A percentile compares a stretch with the other conserved stretches of the same genome.
These are phyloP conservation scores for Orientallactaga bullata DNA, from an alignment of 2,113 vertebrate genomes.

Conservation along the genomic window DNA sequence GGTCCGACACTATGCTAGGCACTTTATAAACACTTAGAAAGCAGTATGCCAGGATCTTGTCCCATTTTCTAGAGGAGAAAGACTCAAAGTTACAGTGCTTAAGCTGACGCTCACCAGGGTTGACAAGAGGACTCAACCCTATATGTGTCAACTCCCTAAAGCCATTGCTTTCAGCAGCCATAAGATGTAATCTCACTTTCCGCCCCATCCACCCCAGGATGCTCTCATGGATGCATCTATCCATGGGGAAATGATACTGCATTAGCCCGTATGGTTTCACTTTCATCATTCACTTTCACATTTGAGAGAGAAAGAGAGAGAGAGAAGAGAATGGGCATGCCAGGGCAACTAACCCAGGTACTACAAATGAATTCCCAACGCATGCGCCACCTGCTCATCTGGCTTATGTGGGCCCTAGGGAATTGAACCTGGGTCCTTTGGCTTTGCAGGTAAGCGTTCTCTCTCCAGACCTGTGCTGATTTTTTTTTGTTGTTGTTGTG, in stretches of 20 bases:
- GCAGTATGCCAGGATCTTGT: not conserved
- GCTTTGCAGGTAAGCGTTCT: too few relatives aligned
- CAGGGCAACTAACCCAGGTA: too few relatives aligned
- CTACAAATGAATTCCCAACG: too few relatives aligned
- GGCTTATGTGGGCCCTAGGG: too few relatives aligned
- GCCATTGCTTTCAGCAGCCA: not conserved
- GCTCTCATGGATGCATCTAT: not conserved
- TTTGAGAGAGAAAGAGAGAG: too few relatives aligned
- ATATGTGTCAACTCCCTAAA: not conserved
- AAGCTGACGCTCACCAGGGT: not conserved
- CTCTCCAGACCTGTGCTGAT: not conserved
- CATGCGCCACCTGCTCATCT: too few relatives aligned
- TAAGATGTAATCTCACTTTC: not conserved
- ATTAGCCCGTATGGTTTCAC: not conserved
- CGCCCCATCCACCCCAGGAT: not conserved
- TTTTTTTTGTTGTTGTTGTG: not conserved
- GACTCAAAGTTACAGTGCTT: not conserved
- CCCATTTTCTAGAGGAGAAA: not conserved
- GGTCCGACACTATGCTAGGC: fast-evolving
- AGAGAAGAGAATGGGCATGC: too few relatives aligned
- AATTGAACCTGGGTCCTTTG: too few relatives aligned
- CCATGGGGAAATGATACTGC: not conserved
- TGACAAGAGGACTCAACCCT: not conserved
- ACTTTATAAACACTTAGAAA: not conserved
- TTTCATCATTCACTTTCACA: too few relatives aligned